Base-by-base conservation (phyloP, 2,797 vertebrate species). In the Esox masquinongy region DNA sequence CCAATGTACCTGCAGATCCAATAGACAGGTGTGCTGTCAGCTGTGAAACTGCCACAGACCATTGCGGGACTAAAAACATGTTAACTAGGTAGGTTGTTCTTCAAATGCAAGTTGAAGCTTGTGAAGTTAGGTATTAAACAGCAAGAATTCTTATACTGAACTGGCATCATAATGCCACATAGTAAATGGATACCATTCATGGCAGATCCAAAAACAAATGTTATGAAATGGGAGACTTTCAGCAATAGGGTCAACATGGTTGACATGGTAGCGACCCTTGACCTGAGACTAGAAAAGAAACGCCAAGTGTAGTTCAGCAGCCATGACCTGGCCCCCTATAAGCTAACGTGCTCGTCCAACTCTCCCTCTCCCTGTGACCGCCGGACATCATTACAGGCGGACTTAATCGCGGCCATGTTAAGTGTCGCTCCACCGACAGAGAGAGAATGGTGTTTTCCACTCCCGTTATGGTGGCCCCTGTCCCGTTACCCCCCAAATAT, bases 1-100 rank as follows among this genome's bases (percentile, higher is more conserved):
- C 98, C 97, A 16, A 99, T 99, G 90, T 99, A 99, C 98, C 98
- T 99, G 90, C 5, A 64, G 63, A 36, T 39, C 16, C 59, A 56
- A 77, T 4, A 63, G 5, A 7, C 69, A 74, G 4, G 2, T 17
- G 59, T 67, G 66, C 56, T 31, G 22, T 61, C 11, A 61, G 56
- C 56, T 12, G 56, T 26, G 11, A 24, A 61, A 14, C 22, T 14
- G 22, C n/a, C 56, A 61, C 9, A 24, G 56, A 14, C 22, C 24
- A 61, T 61, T 11, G 22, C 19, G 9, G 22, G 9, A 11, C 9
- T 22, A 4, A 22, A 59, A 12, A 59, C 19, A 59, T 24, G 56
- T 24, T 12, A 22, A 12, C 24, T 56, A 61, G 24, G 1, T 14
- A 14, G 2, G 9, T 61, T 11, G 22, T 11, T 14, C 24, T 26